Percentiles rank a stretch among this genome's conserved stretches.
Conservation (phyloP, 2,888 invertebrate genomes). For the Pyrrhia umbra region DNA sequence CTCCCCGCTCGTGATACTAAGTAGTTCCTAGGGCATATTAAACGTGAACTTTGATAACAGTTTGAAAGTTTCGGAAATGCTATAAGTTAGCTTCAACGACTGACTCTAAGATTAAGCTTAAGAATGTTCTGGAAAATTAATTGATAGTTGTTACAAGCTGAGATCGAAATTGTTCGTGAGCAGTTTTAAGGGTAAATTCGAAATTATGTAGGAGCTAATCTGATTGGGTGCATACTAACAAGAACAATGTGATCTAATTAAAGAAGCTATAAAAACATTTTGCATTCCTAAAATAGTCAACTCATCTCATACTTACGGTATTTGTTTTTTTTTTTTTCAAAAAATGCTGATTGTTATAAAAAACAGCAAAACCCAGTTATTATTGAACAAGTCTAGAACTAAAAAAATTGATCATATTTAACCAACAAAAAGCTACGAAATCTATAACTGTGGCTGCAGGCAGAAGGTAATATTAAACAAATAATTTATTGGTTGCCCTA, state of each 20-base stretch:
- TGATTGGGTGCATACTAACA: too few relatives aligned
- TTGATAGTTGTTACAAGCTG: constrained; percentile 20
- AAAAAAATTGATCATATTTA: too few relatives aligned
- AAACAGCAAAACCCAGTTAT: background rate
- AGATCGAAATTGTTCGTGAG: background rate
- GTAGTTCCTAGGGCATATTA: constrained; percentile 58
- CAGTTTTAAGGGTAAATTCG: background rate
- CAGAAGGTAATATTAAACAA: constrained; percentile 1
- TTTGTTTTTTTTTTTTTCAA: too few relatives aligned
- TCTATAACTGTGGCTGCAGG: too few relatives aligned
- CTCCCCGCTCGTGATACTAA: constrained; percentile 52
- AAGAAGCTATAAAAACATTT: too few relatives aligned
- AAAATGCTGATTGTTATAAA: too few relatives aligned
- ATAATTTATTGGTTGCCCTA: too few relatives aligned
- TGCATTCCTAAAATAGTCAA: too few relatives aligned
- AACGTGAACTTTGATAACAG: constrained; percentile 55
- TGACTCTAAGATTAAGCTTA: constrained; percentile 39
- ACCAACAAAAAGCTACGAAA: too few relatives aligned
- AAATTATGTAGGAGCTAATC: too few relatives aligned
- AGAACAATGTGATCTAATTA: too few relatives aligned
- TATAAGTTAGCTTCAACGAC: constrained; percentile 50
- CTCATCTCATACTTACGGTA: too few relatives aligned
- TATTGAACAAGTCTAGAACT: background rate
- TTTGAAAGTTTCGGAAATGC: constrained; percentile 47
- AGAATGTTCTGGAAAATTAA: constrained; percentile 43